Base-by-base conservation (phyloP, 2,113 vertebrate genomes). In the Lophius piscatorius region DNA sequence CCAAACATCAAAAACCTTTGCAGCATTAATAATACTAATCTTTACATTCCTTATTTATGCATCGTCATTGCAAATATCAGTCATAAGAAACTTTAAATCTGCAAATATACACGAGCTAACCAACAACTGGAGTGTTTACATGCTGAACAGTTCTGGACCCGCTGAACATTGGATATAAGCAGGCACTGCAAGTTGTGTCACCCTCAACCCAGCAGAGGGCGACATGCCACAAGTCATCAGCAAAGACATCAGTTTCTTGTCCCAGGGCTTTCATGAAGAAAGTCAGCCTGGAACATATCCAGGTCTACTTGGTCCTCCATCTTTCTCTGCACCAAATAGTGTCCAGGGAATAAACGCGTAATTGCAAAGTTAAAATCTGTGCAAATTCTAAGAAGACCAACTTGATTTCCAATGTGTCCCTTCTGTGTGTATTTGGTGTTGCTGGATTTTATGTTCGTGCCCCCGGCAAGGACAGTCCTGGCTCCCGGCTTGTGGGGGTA, bases 391-490 rank as follows among this genome's bases (percentile, higher is more conserved):
- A 66, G 64, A 63, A 28, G 71, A 67, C 59, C 74, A 62, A 39
- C 66, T 71, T 64, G 16, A 28, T 63, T 59, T 74, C 70, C 65
- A 72, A 46, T 62, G 69, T 13, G 0, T 11, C 8, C 50, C 20
- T 21, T 36, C 18, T 46, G 49, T 42, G 35, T 10, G 24, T 35
- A 17, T 76, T 82, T 75, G 60, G 79, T 76, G 61, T 55, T 26
- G n/a, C 1, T 2, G 1, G 24, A 14, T 17, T 64, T 76, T 93
- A 98, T 70, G 95, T 94, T 80, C 93, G 91, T 0, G 92, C 91
- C 78, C 93, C 93, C 0, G 95, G 95, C 76, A 96, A 86, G 59
- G 93, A 79, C 33, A 92, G 91, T 55, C 92, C 92, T 5, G 93
- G 93, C 63, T 94, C 92, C 0, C 75, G 70, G 59, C 66, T 61